Evolutionary conservation across 2,797 vertebrate genomes (phyloP).

Genomic region (Geotrypetes seraphini): DNA sequence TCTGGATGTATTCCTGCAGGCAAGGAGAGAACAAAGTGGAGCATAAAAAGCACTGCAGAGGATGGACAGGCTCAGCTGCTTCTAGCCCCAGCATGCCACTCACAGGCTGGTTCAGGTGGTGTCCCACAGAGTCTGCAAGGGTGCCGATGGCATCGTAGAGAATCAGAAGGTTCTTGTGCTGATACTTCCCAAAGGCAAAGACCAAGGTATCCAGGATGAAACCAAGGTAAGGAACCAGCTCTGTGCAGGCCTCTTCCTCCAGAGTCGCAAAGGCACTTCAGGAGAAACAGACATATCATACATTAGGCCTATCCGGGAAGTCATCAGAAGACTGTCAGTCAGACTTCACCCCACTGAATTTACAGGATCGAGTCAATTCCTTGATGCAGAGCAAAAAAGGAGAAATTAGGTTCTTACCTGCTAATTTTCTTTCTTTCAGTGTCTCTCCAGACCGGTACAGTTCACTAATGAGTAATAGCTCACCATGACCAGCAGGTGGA

Average conservation of each 20-base stretch:
- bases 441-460: too few relatives aligned
- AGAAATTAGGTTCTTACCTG: too few relatives aligned
- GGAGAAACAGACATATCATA: background rate
- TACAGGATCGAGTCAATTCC: too few relatives aligned
- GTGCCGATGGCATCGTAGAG: slow-evolving; percentile 92
- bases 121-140: slow-evolving; percentile 85
- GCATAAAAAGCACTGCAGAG: too few relatives aligned
- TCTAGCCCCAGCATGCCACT: slow-evolving; percentile 22
- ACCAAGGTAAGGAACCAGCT: slow-evolving; percentile 87
- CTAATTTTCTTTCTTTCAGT: too few relatives aligned
- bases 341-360: too few relatives aligned
- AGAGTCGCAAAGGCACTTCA: slow-evolving; percentile 82
- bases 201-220: slow-evolving; percentile 91
- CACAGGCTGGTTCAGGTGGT: slow-evolving; percentile 88
- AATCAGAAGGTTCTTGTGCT: slow-evolving; percentile 92
- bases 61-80: too few relatives aligned
- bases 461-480: too few relatives aligned
- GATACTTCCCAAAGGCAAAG: slow-evolving; percentile 91
- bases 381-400: too few relatives aligned
- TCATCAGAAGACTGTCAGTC: too few relatives aligned
- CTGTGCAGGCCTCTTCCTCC: slow-evolving; percentile 90
- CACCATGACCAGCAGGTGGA: too few relatives aligned
- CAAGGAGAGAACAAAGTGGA: background rate
- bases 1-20: slow-evolving; percentile 85
- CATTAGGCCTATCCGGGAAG: too few relatives aligned